Conservation (phyloP, 2,113 vertebrate species). For the Dromaius novaehollandiae region DNA sequence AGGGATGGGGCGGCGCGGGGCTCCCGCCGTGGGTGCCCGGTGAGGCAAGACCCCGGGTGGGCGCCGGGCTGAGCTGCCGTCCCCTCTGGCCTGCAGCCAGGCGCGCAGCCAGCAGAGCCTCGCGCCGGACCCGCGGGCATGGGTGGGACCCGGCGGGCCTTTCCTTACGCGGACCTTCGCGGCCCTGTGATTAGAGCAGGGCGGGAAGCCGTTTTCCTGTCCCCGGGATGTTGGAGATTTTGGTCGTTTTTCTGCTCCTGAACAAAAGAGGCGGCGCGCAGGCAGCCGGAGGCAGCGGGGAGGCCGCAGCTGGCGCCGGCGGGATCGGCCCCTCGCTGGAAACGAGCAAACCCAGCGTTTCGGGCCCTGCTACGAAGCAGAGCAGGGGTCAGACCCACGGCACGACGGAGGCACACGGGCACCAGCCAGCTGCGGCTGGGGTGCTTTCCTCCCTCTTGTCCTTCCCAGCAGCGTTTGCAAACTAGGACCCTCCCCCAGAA, state of each 20-base stretch:
- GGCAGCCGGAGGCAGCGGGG: too few relatives aligned
- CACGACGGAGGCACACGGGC: too few relatives aligned
- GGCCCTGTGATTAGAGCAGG: slow-evolving; percentile 52
- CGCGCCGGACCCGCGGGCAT: not conserved
- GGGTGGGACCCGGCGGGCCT: not conserved
- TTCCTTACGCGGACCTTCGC: not conserved
- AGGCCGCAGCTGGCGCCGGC: too few relatives aligned
- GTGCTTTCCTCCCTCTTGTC: not conserved
- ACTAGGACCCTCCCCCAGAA: not conserved
- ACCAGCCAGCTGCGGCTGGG: too few relatives aligned
- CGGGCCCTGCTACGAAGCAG: too few relatives aligned
- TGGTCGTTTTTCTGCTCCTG: slow-evolving; percentile 5
- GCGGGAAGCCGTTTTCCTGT: slow-evolving; percentile 43
- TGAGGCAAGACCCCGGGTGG: too few relatives aligned
- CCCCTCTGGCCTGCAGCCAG: not conserved
- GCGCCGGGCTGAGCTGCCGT: too few relatives aligned
- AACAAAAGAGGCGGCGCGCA: not conserved
- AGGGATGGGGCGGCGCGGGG: not conserved
- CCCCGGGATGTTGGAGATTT: not conserved
- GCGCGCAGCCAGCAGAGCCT: not conserved
- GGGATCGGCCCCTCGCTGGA: too few relatives aligned
- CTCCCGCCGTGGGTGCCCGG: too few relatives aligned
- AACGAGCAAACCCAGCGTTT: too few relatives aligned
- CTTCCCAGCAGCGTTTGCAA: too few relatives aligned
- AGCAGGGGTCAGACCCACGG: too few relatives aligned